Conservation (phyloP, 2,113 vertebrate genomes). For the Acinonyx jubatus region DNA sequence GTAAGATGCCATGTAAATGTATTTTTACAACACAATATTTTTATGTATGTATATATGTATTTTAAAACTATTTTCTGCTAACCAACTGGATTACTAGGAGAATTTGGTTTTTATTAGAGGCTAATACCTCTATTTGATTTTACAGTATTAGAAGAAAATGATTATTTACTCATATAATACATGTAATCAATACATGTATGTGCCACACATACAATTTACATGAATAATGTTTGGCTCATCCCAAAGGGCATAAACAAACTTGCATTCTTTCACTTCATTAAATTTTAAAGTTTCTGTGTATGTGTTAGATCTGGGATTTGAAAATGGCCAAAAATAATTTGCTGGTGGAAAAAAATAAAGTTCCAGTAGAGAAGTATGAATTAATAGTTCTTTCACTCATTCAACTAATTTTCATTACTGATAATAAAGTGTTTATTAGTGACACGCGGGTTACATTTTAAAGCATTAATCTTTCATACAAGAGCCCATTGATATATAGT, state of each 20-base stretch:
- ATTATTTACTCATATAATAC: not conserved
- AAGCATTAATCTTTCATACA: slow-evolving; percentile 32
- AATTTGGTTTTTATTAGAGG: slow-evolving; percentile 1
- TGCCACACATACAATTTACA: not conserved
- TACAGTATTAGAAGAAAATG: not conserved
- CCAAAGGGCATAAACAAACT: slow-evolving; percentile 17
- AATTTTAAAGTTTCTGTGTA: slow-evolving; percentile 36
- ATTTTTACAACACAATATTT: not conserved
- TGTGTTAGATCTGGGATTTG: slow-evolving; percentile 25
- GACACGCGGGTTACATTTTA: slow-evolving; percentile 2
- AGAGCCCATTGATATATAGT: not conserved
- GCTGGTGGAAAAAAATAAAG: not conserved
- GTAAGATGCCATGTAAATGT: not conserved
- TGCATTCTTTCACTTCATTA: not conserved
- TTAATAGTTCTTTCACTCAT: slow-evolving; percentile 42
- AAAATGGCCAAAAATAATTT: slow-evolving; percentile 39
- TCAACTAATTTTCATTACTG: slow-evolving; percentile 47
- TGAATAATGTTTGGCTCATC: slow-evolving; percentile 23
- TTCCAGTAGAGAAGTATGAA: slow-evolving; percentile 20
- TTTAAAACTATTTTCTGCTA: slow-evolving; percentile 38
- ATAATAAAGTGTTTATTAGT: slow-evolving; percentile 36
- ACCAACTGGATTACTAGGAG: slow-evolving; percentile 4
- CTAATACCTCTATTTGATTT: slow-evolving; percentile 13
- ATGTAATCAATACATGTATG: not conserved
- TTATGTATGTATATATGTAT: no score